Conservation (phyloP, 2,113 vertebrate genomes). For the Pavo muticus region DNA sequence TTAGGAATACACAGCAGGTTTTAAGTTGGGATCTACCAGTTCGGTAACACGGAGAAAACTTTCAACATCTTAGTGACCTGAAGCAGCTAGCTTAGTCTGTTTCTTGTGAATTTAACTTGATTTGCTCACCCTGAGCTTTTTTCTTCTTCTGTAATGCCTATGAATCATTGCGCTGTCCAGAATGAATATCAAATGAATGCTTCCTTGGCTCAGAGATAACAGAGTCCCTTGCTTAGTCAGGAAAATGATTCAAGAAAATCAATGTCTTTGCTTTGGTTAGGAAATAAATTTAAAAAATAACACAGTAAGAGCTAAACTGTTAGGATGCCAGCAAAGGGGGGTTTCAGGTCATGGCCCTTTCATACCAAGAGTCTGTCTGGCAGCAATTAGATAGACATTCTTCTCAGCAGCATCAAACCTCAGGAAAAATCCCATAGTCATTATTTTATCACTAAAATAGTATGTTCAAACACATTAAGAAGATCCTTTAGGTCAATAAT, state of each 20-base stretch:
- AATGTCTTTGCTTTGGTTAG: slow-evolving; percentile 42
- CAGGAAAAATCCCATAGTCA: neutral
- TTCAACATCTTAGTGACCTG: neutral
- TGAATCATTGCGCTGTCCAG: slow-evolving; percentile 31
- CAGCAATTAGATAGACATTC: neutral
- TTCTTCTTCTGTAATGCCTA: slow-evolving; percentile 33
- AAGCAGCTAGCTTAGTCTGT: slow-evolving; percentile 39
- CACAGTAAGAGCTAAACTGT: neutral
- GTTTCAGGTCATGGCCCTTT: slow-evolving; percentile 9
- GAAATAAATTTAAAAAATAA: slow-evolving; percentile 49
- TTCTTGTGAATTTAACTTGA: slow-evolving; percentile 55
- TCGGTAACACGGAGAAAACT: slow-evolving; percentile 10
- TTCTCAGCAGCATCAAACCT: slow-evolving; percentile 25
- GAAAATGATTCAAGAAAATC: slow-evolving; percentile 62
- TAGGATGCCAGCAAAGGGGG: neutral
- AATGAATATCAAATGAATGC: slow-evolving; percentile 37
- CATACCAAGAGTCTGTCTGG: neutral
- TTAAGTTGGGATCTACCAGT: neutral
- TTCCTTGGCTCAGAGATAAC: slow-evolving; percentile 68
- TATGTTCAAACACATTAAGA: neutral
- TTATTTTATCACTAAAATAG: neutral
- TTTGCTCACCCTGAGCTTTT: slow-evolving; percentile 51
- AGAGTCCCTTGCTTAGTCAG: slow-evolving; percentile 54
- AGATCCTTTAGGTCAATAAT: neutral
- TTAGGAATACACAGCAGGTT: neutral